Base-by-base conservation (phyloP, 2,888 invertebrate species). In the Portevinia maculata region DNA sequence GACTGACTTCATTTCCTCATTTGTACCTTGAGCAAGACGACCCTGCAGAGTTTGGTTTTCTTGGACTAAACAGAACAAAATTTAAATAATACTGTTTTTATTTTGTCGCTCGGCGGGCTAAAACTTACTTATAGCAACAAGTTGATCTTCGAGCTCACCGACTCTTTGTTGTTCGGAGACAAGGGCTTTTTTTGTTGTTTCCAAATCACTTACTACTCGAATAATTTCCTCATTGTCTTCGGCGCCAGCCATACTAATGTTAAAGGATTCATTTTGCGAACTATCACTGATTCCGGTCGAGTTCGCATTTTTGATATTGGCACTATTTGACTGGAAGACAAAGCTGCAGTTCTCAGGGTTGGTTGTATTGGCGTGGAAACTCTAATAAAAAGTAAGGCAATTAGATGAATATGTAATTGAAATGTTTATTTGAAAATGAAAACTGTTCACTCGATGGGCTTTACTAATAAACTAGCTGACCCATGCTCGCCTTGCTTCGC, bases 121-220 rank as follows among this genome's bases (percentile, higher is more conserved):
- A 17, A 37, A 86, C 87, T 87, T 86, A 89, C 89, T 91, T 79
- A 90, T 89, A 84, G 93, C 93, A 28, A 94, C 93, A 74, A 96
- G 89, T 88, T 96, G 96, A 87, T 96, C 96, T 86, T 95, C 95
- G 57, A 96, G 91, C 89, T 96, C 96, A 0, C 93, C 92, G 21
- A 94, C 93, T 85, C 94, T 93, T 86, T 94, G 93, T 86, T 95
- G 94, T 87, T 96, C 96, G 85, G 94, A 93, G 44, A 93, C 91
- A 84, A 94, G 93, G 52, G 94, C 93, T 17, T 93, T 93, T 88
- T 94, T 94, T 57, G 93, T 93, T 85, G 95, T 94, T 86, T 95
- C 93, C 85, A 96, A 90, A 88, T 96, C 96, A 86, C 93, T 93
- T 88, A 95, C 92, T 84, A 96, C 86, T 86, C 92, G 91, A 30